Evolutionary conservation across 2,888 invertebrate species (phyloP).

Genomic region (Eristalis tenax): DNA sequence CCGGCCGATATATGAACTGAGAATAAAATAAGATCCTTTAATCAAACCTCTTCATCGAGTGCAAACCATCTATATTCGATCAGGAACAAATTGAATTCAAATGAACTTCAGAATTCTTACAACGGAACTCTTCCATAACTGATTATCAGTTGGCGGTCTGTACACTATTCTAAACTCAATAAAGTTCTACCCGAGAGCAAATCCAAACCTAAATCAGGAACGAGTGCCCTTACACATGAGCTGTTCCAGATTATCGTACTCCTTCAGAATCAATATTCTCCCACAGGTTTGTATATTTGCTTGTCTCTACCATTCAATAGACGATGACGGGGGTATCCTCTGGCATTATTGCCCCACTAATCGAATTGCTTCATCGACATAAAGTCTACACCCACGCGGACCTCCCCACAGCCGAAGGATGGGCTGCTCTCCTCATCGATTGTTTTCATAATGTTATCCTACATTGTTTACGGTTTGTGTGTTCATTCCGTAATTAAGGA

Average conservation of each 20-base stretch:
- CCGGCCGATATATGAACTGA: too few species aligned
- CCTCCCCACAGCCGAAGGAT: background rate
- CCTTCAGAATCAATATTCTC: background rate
- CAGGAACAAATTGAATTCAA: background rate
- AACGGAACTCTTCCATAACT: background rate
- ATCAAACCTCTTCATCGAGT: background rate
- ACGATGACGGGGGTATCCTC: background rate
- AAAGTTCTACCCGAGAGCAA: background rate
- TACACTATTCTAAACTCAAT: background rate
- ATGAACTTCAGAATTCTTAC: background rate
- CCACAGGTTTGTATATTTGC: background rate
- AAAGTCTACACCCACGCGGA: background rate
- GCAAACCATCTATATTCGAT: background rate
- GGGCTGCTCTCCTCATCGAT: background rate
- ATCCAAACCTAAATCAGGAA: background rate
- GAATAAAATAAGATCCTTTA: too few species aligned
- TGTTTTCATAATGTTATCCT: constrained; percentile 33
- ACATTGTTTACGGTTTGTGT: constrained; percentile 37
- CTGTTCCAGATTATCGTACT: background rate
- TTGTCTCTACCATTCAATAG: background rate
- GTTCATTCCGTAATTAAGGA: constrained; percentile 45
- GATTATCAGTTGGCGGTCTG: background rate
- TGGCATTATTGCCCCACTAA: constrained; percentile 1
- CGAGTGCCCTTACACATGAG: background rate
- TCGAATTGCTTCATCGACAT: background rate